Evolutionary conservation across 2,113 vertebrate genomes (phyloP).

Genomic region (Hirundichthys speculiger): DNA sequence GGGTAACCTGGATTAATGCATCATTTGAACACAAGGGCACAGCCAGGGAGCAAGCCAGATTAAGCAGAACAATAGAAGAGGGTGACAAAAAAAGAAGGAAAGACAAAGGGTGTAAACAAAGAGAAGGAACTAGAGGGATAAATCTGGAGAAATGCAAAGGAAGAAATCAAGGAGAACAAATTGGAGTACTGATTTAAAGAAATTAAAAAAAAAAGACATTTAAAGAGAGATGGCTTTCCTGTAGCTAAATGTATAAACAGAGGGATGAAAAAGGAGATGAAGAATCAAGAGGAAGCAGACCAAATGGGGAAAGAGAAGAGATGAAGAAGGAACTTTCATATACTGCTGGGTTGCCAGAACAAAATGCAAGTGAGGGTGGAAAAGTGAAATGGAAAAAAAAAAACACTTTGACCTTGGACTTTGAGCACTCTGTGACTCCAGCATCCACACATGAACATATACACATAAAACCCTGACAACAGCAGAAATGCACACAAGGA

Average conservation of each 20-base stretch:
- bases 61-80: constrained; percentile 56
- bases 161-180: neutral
- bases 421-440: constrained; percentile 5
- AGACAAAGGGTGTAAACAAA: no score
- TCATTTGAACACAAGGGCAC: constrained; percentile 63
- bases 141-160: constrained; percentile 7
- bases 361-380: constrained; percentile 9
- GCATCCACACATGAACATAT: neutral
- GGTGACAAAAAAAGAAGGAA: neutral
- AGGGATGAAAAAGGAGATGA: constrained; percentile 10
- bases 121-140: neutral
- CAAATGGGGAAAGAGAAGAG: constrained; percentile 14
- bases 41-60: constrained; percentile 54
- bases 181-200: neutral
- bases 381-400: constrained; percentile 12
- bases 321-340: no score
- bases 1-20: constrained; percentile 72
- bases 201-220: rapidly evolving
- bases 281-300: neutral
- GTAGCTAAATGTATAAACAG: neutral
- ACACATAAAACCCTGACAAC: constrained; percentile 8
- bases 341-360: constrained; percentile 34
- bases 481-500: neutral
- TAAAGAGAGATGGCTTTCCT: constrained; percentile 2
- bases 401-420: constrained; percentile 52